phyloP scores from a whole-genome alignment of 1,140 invertebrate genomes.

The Delia radicum region DNA sequence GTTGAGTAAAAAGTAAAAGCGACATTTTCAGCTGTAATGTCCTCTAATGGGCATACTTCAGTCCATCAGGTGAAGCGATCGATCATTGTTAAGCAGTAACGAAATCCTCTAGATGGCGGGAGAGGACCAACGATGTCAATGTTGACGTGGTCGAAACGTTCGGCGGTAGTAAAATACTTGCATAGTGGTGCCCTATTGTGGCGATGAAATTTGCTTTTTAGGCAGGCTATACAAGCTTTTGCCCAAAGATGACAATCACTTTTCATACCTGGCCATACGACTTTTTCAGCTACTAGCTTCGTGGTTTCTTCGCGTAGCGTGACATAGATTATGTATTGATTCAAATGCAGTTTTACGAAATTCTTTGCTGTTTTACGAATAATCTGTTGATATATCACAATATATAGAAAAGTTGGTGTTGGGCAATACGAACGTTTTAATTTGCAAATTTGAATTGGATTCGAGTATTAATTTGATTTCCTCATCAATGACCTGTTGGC shows the following conservation, averaged over 20 bases:
- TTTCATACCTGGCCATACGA: neutral
- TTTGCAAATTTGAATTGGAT: neutral
- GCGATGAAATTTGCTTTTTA: too few relatives aligned
- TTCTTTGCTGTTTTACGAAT: neutral
- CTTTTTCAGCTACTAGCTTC: neutral
- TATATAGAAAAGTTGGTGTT: neutral
- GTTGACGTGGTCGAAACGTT: too few relatives aligned
- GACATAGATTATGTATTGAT: slow-evolving; percentile 4
- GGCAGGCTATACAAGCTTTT: too few relatives aligned
- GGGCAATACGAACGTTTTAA: neutral
- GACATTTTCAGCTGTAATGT: slow-evolving; percentile 41
- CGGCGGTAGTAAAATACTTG: too few relatives aligned
- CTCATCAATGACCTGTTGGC: slow-evolving; percentile 1
- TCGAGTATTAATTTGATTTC: neutral
- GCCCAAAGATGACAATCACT: too few relatives aligned
- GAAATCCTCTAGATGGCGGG: too few relatives aligned
- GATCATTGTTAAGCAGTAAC: too few relatives aligned
- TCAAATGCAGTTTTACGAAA: slow-evolving; percentile 2
- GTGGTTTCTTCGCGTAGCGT: neutral
- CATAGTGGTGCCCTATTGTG: too few relatives aligned
- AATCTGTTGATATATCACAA: slow-evolving; percentile 26
- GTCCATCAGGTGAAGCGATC: slow-evolving; percentile 53
- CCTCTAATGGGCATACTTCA: slow-evolving; percentile 45
- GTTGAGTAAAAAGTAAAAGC: slow-evolving; percentile 39
- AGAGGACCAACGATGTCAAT: too few relatives aligned